A percentile compares a stretch with the other conserved stretches of the same genome.
These are phyloP conservation scores for Uria lomvia DNA, from an alignment of 2,113 vertebrate genomes.

Conservation along the genomic window DNA sequence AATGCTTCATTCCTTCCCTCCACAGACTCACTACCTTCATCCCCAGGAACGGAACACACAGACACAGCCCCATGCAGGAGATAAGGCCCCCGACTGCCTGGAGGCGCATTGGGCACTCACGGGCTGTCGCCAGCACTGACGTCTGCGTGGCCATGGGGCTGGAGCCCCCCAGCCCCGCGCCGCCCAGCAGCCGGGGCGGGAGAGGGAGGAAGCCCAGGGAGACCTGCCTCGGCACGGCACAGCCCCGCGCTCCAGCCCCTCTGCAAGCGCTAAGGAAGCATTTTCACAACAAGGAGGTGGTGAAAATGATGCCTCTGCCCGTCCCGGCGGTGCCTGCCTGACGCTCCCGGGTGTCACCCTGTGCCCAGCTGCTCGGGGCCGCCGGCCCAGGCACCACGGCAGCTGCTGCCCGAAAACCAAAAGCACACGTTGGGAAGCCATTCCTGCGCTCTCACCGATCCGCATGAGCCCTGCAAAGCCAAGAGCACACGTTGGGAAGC, in stretches of 20 bases:
- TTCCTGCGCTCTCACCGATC: neutral
- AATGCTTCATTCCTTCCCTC: neutral
- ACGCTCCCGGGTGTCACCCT: neutral
- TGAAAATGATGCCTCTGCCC: neutral
- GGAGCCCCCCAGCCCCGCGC: fast-evolving
- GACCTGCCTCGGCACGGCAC: neutral
- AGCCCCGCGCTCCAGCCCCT: neutral
- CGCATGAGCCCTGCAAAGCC: neutral
- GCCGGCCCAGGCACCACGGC: neutral
- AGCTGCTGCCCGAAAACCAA: neutral
- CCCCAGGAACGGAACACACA: neutral
- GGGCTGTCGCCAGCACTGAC: neutral
- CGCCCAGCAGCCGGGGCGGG: neutral
- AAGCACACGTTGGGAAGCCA: fast-evolving
- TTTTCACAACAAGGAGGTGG: neutral
- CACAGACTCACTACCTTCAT: neutral
- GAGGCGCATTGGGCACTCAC: fast-evolving
- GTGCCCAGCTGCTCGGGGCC: neutral
- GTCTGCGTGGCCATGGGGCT: fast-evolving
- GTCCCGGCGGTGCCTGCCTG: neutral
- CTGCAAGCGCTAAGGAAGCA: neutral
- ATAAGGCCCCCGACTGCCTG: fast-evolving
- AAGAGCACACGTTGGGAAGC: fast-evolving
- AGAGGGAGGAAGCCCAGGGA: neutral
- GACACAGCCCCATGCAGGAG: fast-evolving